These are phyloP conservation scores for Illadopsis cleaveri DNA, from an alignment of 2,113 vertebrate genomes.

Conservation along the genomic window DNA sequence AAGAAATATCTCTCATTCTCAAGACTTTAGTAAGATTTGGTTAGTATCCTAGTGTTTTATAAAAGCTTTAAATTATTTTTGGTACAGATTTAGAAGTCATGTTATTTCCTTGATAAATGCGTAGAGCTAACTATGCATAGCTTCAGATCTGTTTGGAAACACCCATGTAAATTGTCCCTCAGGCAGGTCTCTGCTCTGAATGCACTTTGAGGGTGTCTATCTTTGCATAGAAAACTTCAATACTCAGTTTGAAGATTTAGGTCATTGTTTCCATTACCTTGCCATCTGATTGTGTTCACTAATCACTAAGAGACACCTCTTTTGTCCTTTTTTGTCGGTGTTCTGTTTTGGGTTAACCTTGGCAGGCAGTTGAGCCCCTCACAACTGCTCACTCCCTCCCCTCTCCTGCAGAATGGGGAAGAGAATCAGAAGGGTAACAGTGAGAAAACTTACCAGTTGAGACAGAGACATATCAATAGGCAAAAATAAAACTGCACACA, in stretches of 20 bases:
- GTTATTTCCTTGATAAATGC: neutral
- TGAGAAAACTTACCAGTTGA: neutral
- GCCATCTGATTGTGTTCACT: neutral
- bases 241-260: neutral
- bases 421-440: neutral
- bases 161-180: neutral
- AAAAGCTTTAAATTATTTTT: neutral
- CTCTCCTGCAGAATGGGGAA: neutral
- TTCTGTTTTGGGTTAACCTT: neutral
- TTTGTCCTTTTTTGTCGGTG: rapidly evolving
- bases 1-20: neutral
- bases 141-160: neutral
- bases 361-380: neutral
- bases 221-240: neutral
- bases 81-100: neutral
- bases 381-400: rapidly evolving
- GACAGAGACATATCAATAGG: neutral
- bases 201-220: neutral
- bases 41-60: neutral
- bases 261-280: neutral
- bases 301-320: neutral
- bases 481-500: neutral
- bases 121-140: neutral
- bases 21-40: neutral
- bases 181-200: neutral